Evolutionary conservation across 1,140 invertebrate genomes (phyloP), one percentile per base, ranked within the genome.

Genomic region (Belonocnema kinseyi): DNA sequence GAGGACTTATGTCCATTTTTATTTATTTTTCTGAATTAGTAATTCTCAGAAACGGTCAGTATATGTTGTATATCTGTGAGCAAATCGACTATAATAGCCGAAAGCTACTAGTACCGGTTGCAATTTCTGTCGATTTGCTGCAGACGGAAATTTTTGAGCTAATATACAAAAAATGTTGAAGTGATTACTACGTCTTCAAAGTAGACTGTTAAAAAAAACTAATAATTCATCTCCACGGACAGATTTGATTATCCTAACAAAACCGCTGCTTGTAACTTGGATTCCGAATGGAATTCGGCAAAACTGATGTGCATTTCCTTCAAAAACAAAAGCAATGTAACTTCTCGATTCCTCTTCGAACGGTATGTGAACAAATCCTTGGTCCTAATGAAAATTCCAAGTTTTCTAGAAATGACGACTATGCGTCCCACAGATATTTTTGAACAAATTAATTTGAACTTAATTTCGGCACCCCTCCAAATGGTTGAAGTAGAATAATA

Each of bases 31-130:
- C 14, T 70, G 6, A 26, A 52, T 50, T 13, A 76, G 3, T 17
- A 76, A 73, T 4, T 77, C 54, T 50, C 76, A 3, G 56, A 77
- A 77, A 73, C 56, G 10, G 19, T 56, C 76, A 6, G 52, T 51
- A 8, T 66, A 61, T 13, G 72, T 71, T 12, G 76, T 19, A 46
- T 77, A 77, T 73, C 46, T 71, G 4, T 17, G 50, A 14, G 26
- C 12, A 73, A 77, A 77, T 40, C 54, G 77, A 2, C 77, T 51
- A 73, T 78, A 78, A 71, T 73, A 78, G 3, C 46, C 71, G 26
- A 73, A 75, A 1, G 73, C 53, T 16, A 73, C 77, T 0, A 80
- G 17, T 53, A 83, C 78, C 21, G 11, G 5, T 53, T 83, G 80
- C 13, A 81, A 56, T 17, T 82, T 19, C 17, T 73, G 71, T 21